Evolutionary conservation across 2,113 vertebrate species (phyloP).

Genomic region (Ivindomyrus marchei): DNA sequence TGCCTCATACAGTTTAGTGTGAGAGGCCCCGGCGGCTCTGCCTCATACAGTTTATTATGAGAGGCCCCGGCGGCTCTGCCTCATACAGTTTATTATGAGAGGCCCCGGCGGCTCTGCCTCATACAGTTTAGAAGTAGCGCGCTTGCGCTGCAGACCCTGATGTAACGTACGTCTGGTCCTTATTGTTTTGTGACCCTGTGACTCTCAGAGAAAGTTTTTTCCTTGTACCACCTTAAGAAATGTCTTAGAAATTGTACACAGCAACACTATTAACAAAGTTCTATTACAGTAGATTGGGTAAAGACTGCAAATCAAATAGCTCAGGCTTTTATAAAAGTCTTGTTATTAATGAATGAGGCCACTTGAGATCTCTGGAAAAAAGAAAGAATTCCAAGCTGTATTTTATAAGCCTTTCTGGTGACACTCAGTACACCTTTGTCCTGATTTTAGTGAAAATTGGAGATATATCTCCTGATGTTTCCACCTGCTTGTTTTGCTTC

Average conservation of each 20-base stretch:
- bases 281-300: neutral
- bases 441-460: neutral
- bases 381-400: neutral
- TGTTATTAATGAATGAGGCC: constrained; percentile 17
- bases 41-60: neutral
- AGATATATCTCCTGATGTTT: neutral
- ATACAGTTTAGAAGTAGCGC: neutral
- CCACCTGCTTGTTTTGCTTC: neutral
- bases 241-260: constrained; percentile 18
- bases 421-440: neutral
- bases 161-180: too few species aligned
- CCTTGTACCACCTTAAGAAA: neutral
- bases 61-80: too few species aligned
- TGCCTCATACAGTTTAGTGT: too few species aligned
- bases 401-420: neutral
- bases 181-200: constrained; percentile 24
- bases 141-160: neutral
- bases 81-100: too few species aligned
- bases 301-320: constrained; percentile 18
- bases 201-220: constrained; percentile 31
- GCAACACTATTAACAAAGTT: constrained; percentile 4
- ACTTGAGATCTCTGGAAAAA: neutral
- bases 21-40: too few species aligned
- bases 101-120: too few species aligned
- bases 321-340: neutral